These are phyloP conservation scores for Leontopithecus rosalia DNA, from an alignment of 2,797 vertebrate species.

Conservation along the genomic window DNA sequence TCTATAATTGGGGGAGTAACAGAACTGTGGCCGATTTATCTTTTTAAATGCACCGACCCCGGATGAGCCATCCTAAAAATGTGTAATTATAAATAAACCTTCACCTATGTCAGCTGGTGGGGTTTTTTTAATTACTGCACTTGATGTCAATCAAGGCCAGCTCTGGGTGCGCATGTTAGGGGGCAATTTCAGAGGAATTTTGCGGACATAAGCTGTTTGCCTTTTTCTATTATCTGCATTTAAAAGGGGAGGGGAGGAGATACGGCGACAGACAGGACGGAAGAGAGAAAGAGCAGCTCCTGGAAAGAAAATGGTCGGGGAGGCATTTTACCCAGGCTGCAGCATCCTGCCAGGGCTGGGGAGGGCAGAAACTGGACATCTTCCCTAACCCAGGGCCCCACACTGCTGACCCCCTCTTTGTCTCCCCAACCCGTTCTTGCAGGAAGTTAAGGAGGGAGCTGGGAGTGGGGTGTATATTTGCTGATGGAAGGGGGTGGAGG, in stretches of 20 bases:
- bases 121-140: constrained; percentile 80
- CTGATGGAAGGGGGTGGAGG: background rate
- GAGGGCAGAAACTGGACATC: background rate
- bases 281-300: background rate
- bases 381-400: constrained; percentile 20
- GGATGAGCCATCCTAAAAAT: constrained; percentile 70
- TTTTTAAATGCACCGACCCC: constrained; percentile 76
- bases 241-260: background rate
- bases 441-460: background rate
- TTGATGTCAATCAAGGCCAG: constrained; percentile 70
- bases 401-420: background rate
- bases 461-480: too few species aligned
- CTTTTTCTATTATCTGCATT: constrained; percentile 41
- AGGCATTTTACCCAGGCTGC: background rate
- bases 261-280: background rate
- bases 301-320: background rate
- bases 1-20: constrained; percentile 77
- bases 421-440: constrained; percentile 21
- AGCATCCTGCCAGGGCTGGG: background rate
- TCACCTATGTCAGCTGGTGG: constrained; percentile 68
- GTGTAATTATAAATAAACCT: constrained; percentile 77
- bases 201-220: constrained; percentile 42
- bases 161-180: background rate
- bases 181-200: constrained; percentile 66
- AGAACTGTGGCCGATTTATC: constrained; percentile 51